Base-by-base conservation (phyloP, 2,797 vertebrate species). In the Poeciliopsis presidionis region DNA sequence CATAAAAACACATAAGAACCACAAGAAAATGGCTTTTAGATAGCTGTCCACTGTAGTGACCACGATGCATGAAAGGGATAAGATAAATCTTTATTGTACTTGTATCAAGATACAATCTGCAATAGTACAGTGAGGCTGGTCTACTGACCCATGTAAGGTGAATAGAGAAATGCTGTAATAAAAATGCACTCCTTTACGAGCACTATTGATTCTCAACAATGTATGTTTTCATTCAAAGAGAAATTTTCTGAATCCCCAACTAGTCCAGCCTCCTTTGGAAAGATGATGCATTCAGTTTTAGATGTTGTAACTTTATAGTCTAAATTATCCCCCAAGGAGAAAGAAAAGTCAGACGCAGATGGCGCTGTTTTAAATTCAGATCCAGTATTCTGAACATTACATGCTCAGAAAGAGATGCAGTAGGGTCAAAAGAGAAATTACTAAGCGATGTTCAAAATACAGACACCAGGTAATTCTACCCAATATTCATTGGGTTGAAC, bases 271-370 rank as follows among this genome's bases (percentile, higher is more conserved):
- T 74, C 18, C 53, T 59, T 41, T 43, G 53, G n/a, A 53, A 59
- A 74, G 41, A 59, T 61, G 73, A 61, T 30, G 41, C 73, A 74
- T 22, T 46, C 39, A 30, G 16, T 74, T 46, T 61, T 57, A 74
- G 41, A 61, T 59, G 57, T 30, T 22, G 14, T 13, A 20, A 45
- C 28, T 74, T 57, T 46, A 33, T 74, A 45, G 73, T 43, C 61
- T 74, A 74, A 61, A 30, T 61, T 61, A 45, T 61, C 41, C 55
- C 41, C 55, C 73, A 61, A 45, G 73, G 73, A 45, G 55, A 74
- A 45, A 33, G 43, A 61, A 16, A 61, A 61, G 73, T 61, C 28
- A 59, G 1, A 1, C 20, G n/a, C n/a, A 43, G n/a, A 45, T 74
- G 73, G 55, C 28, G 28, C 41, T 46, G 41, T 61, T 74, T 33